Evolutionary conservation across 2,888 invertebrate species (phyloP).

Genomic region (Amblyjoppa fuscipennis): DNA sequence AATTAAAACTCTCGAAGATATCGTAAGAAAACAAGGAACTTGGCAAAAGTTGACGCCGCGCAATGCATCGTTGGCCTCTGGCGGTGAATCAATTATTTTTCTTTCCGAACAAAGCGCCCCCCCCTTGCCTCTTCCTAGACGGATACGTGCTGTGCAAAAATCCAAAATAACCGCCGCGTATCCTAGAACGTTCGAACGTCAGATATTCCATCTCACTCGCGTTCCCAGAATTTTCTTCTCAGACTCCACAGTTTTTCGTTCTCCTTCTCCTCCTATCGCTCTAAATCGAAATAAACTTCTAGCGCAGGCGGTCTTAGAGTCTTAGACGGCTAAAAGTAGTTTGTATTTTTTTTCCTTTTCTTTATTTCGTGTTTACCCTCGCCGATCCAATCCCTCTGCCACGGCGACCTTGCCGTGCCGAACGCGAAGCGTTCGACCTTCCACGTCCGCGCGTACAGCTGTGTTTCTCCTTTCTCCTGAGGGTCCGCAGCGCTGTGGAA

Average conservation of each 20-base stretch:
- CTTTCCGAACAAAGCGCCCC: slow-evolving; percentile 22
- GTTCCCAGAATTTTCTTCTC: not conserved
- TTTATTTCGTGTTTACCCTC: slow-evolving; percentile 22
- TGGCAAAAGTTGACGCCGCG: slow-evolving; percentile 44
- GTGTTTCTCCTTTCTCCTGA: slow-evolving; percentile 59
- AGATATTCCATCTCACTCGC: slow-evolving; percentile 2
- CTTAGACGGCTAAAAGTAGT: not conserved
- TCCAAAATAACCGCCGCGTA: slow-evolving; percentile 46
- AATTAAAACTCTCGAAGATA: slow-evolving; percentile 3
- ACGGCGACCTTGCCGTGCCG: slow-evolving; percentile 54
- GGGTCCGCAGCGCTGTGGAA: slow-evolving; percentile 20
- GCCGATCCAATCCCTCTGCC: slow-evolving; percentile 45
- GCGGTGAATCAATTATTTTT: slow-evolving; percentile 58
- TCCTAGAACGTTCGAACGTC: not conserved
- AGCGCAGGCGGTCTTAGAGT: not conserved
- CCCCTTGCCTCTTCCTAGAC: not conserved
- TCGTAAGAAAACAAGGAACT: slow-evolving; percentile 35
- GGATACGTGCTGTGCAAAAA: slow-evolving; percentile 25
- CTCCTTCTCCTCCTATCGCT: not conserved
- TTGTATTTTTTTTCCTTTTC: slow-evolving; percentile 9
- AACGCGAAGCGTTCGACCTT: slow-evolving; percentile 59
- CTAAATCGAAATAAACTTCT: slow-evolving; percentile 6
- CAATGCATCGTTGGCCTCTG: slow-evolving; percentile 40
- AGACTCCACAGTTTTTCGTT: not conserved
- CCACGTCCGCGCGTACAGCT: slow-evolving; percentile 32